These are phyloP conservation scores for Carettochelys insculpta DNA, from an alignment of 2,113 vertebrate species.

Conservation along the genomic window DNA sequence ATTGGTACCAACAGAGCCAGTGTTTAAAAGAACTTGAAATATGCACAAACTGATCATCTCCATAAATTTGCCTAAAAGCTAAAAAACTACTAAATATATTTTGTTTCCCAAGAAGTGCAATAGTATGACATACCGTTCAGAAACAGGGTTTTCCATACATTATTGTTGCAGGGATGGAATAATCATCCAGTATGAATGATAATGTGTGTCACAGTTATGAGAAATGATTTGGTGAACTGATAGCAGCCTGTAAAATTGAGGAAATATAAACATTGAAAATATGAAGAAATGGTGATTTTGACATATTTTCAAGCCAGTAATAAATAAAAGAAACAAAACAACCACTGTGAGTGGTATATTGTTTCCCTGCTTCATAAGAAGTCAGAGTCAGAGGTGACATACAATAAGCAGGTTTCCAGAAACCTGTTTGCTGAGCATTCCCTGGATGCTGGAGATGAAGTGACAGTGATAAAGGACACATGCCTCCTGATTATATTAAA, in stretches of 20 bases:
- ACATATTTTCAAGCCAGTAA: not conserved
- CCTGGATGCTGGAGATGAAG: constrained; percentile 31
- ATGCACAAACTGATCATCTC: not conserved
- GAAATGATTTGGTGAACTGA: not conserved
- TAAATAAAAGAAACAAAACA: constrained; percentile 26
- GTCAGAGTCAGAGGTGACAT: constrained; percentile 59
- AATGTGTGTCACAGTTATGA: not conserved
- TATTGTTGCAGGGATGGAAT: not conserved
- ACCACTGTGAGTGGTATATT: not conserved
- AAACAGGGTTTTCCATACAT: not conserved
- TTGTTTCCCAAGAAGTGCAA: not conserved
- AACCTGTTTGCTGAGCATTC: constrained; percentile 46
- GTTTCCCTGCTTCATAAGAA: constrained; percentile 9
- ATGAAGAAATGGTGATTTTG: constrained; percentile 12
- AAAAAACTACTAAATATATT: not conserved
- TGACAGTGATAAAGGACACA: constrained; percentile 72
- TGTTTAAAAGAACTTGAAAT: constrained; percentile 6
- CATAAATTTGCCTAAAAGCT: not conserved
- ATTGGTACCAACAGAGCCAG: not conserved
- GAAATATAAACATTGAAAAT: not conserved
- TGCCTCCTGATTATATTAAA: constrained; percentile 64
- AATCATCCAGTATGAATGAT: not conserved
- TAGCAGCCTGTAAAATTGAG: not conserved
- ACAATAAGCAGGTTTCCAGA: constrained; percentile 55
- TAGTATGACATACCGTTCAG: not conserved